Evolutionary conservation across 1,140 invertebrate species (phyloP), one percentile per base, ranked within the genome.

Genomic region (Mesaphorura yosii): DNA sequence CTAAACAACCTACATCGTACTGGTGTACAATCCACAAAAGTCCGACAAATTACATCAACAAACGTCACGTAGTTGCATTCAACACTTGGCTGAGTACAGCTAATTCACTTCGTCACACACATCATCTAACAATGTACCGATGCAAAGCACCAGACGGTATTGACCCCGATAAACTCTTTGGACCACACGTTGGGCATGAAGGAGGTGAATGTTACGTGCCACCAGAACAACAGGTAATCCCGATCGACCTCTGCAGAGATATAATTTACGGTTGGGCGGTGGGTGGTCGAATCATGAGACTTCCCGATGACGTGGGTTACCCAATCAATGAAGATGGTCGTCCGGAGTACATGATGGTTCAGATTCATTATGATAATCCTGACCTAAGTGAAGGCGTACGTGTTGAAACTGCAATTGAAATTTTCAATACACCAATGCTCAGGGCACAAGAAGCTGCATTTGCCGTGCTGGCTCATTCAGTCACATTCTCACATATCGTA

Each of bases 311-410:
- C 44, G 47, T 50, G 5, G 53, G 53, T 2, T 55, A 42, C 34
- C 46, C 44, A 7, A 49, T 55, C n/a, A 25, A 19, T 12, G 47
- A 45, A 29, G 29, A 6, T 4, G 29, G 27, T 2, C 2, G 7
- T 12, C n/a, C 29, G n/a, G 40, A 42, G 19, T 55, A 44, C 25
- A 44, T 39, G 29, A 55, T 55, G 53, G 25, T 50, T 14, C 47
- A 55, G 39, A 28, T 55, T 6, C 53, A 55, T 46, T 55, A 55
- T 20, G 48, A 55, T 19, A 55, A 55, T 55, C 53, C 53, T 12
- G 23, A 44, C 7, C 12, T 26, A 34, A 6, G 44, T 1, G 7
- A 6, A 15, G 47, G 47, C 5, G 20, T 42, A 1, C n/a, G 15
- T 14, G 38, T 55, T 20, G 39, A 48, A 49, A 55, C 46, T 15